Percentiles rank a stretch among this genome's conserved stretches.
phyloP scores from a whole-genome alignment of 2,797 vertebrate species.

The Gymnodraco acuticeps region DNA sequence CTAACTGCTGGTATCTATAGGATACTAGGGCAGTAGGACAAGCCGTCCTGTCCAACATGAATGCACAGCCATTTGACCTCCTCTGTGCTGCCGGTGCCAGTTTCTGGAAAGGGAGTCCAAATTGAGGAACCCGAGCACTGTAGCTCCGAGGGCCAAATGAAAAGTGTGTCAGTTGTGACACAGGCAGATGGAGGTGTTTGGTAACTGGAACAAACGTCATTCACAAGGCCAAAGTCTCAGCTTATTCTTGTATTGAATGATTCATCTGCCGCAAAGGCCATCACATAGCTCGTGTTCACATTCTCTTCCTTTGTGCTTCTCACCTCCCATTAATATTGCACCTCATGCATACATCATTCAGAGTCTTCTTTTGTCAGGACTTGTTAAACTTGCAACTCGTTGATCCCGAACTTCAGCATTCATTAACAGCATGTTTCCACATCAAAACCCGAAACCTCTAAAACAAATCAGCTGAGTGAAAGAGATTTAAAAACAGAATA shows the following conservation, averaged over 20 bases:
- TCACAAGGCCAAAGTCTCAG: conserved; percentile 13
- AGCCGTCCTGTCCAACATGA: conserved; percentile 34
- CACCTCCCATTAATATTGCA: neutral
- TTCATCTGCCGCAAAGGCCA: conserved; percentile 12
- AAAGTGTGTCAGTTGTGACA: conserved; percentile 59
- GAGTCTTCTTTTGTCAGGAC: neutral
- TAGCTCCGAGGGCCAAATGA: conserved; percentile 19
- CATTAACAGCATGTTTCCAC: neutral
- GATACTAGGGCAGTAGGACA: conserved; percentile 75
- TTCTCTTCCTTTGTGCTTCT: neutral
- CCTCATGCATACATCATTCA: neutral
- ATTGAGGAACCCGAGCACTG: conserved; percentile 61
- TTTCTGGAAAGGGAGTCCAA: conserved; percentile 53
- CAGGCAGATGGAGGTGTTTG: conserved; percentile 31
- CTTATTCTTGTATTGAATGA: conserved; percentile 18
- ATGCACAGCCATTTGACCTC: conserved; percentile 60
- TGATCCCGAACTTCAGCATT: neutral
- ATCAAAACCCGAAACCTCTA: conserved; percentile 11
- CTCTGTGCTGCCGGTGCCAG: conserved; percentile 50
- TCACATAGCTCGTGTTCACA: conserved; percentile 3
- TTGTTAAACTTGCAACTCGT: neutral
- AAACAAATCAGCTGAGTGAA: conserved; percentile 8
- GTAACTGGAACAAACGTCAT: conserved; percentile 35
- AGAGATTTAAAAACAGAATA: conserved; percentile 1
- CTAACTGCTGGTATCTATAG: conserved; percentile 25